Conservation (phyloP, 2,797 vertebrate species). For the Sebastes hopkinsi region DNA sequence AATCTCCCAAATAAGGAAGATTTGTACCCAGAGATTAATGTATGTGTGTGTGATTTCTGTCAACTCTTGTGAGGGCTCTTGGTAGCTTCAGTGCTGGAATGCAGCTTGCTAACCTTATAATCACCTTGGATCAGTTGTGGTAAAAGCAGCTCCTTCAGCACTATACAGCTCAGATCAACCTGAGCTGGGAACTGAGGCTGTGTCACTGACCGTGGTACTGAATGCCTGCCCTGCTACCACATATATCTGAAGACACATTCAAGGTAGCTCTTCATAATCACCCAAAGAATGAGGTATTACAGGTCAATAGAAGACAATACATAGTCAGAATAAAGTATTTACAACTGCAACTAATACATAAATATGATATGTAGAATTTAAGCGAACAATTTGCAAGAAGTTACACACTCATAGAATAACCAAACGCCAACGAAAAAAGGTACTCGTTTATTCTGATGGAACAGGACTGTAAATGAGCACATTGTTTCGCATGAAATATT, state of each 20-base stretch:
- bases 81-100: background rate
- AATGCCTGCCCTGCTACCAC: slow-evolving; percentile 14
- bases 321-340: background rate
- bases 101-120: background rate
- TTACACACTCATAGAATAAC: background rate
- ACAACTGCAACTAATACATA: background rate
- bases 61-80: background rate
- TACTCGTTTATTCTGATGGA: background rate
- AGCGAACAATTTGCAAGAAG: background rate
- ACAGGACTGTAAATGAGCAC: background rate
- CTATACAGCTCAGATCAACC: background rate
- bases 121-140: background rate
- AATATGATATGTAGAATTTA: background rate
- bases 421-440: background rate
- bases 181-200: background rate
- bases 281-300: background rate
- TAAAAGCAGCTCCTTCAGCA: background rate
- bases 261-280: background rate
- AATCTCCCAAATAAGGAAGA: background rate
- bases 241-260: background rate
- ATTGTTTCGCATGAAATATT: background rate
- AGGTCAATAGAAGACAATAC: background rate
- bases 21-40: background rate
- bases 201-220: slow-evolving; percentile 65
- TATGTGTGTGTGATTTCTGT: background rate